These are phyloP conservation scores for Mirounga angustirostris DNA, from an alignment of 2,113 vertebrate species.

Conservation along the genomic window DNA sequence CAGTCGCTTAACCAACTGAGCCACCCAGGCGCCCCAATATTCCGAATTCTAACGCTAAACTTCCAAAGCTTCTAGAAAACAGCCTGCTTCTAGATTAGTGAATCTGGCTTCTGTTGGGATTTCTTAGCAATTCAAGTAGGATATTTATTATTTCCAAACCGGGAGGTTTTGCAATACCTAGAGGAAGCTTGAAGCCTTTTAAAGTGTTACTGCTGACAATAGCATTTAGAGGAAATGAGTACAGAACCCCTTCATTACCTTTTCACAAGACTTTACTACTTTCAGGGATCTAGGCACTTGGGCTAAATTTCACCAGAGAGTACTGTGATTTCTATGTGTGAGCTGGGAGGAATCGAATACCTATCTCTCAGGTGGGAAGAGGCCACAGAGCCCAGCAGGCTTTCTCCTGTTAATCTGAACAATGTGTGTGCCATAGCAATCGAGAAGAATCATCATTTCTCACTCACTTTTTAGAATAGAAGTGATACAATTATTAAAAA, in stretches of 20 bases:
- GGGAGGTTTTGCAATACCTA: not conserved
- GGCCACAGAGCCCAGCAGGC: not conserved
- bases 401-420: not conserved
- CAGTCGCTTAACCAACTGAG: too few species aligned
- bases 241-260: not conserved
- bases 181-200: not conserved
- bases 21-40: not conserved
- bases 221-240: not conserved
- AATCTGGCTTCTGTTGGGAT: constrained; percentile 28
- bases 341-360: not conserved
- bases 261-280: not conserved
- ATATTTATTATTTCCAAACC: constrained; percentile 45
- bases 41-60: not conserved
- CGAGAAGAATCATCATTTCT: not conserved
- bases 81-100: not conserved
- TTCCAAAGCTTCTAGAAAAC: not conserved
- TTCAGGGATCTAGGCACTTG: not conserved
- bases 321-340: not conserved
- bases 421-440: not conserved
- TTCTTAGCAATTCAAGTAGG: not conserved
- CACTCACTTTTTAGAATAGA: not conserved
- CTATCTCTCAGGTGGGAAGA: not conserved
- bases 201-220: not conserved
- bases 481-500: not conserved
- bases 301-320: not conserved